Evolutionary conservation across 35 echinoderm and acorn worm species (phyloP).

Genomic region (Anneissia japonica): DNA sequence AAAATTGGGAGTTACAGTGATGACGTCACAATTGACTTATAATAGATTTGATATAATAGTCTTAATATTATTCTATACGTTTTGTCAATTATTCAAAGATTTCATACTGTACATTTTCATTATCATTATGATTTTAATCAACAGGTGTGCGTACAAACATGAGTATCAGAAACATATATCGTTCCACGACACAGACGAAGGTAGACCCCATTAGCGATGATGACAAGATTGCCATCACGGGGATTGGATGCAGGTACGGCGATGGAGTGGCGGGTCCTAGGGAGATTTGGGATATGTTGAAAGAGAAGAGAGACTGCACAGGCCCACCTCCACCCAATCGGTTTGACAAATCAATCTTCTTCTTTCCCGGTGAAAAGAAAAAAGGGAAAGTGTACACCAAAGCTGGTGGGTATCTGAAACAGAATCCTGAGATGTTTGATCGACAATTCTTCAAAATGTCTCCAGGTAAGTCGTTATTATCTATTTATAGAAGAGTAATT

Average conservation of each 20-base stretch:
- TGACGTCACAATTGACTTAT: too few relatives aligned
- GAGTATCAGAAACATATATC: too few relatives aligned
- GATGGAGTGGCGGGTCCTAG: constrained; percentile 24
- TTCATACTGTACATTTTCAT: too few relatives aligned
- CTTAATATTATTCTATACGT: too few relatives aligned
- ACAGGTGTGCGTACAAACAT: too few relatives aligned
- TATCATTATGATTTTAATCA: too few relatives aligned
- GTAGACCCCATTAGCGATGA: not conserved
- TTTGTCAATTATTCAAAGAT: too few relatives aligned
- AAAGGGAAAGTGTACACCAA: constrained; percentile 56
- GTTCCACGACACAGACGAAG: too few relatives aligned
- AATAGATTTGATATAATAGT: too few relatives aligned
- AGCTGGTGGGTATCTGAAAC: constrained; percentile 31
- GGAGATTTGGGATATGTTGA: constrained; percentile 56
- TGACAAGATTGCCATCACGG: constrained; percentile 57
- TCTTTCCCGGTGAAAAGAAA: constrained; percentile 33
- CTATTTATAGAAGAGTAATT: too few relatives aligned
- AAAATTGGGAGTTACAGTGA: too few relatives aligned
- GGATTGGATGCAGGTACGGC: constrained; percentile 67
- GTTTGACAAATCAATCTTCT: constrained; percentile 25
- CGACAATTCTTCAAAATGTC: constrained; percentile 70
- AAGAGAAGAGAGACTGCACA: constrained; percentile 36
- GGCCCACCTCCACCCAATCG: constrained; percentile 31
- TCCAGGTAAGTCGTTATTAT: constrained; percentile 36
- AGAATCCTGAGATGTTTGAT: constrained; percentile 52